These are phyloP conservation scores for Buceros bicornis DNA, from an alignment of 2,797 vertebrate genomes.

Conservation along the genomic window DNA sequence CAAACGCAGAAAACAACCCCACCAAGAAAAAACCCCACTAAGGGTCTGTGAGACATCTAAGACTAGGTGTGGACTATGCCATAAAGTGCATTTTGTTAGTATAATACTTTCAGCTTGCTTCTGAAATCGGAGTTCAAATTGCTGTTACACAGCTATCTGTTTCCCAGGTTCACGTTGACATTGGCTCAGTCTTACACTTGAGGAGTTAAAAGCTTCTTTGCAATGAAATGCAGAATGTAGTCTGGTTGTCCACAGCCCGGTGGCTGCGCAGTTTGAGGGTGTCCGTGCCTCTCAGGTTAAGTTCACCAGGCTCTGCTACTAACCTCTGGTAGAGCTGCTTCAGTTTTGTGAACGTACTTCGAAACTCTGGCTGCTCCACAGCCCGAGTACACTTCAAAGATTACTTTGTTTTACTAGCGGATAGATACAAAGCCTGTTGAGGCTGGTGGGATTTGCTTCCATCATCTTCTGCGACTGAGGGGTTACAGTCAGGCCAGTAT, in stretches of 20 bases:
- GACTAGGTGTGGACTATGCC: not conserved
- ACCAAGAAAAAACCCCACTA: not conserved
- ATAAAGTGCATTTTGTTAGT: not conserved
- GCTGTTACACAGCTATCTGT: not conserved
- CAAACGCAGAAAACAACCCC: not conserved
- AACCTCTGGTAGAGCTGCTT: not conserved
- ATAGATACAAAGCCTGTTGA: not conserved
- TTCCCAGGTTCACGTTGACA: not conserved
- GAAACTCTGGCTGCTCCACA: not conserved
- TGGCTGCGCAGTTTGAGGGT: not conserved
- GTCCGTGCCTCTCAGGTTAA: not conserved
- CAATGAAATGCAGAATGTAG: not conserved
- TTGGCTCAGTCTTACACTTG: not conserved
- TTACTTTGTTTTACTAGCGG: not conserved
- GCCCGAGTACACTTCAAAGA: not conserved
- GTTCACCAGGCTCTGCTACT: not conserved
- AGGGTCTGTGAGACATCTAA: not conserved
- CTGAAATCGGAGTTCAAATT: not conserved
- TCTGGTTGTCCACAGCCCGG: not conserved
- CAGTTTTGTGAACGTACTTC: fast-evolving
- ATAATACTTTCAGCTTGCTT: not conserved
- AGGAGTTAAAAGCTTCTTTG: not conserved
- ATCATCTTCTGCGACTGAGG: not conserved
- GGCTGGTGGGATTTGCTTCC: not conserved
- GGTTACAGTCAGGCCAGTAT: not conserved